Evolutionary conservation across 2,888 invertebrate species (phyloP), one percentile per base, ranked within the genome.

Genomic region (Acleris cristana): DNA sequence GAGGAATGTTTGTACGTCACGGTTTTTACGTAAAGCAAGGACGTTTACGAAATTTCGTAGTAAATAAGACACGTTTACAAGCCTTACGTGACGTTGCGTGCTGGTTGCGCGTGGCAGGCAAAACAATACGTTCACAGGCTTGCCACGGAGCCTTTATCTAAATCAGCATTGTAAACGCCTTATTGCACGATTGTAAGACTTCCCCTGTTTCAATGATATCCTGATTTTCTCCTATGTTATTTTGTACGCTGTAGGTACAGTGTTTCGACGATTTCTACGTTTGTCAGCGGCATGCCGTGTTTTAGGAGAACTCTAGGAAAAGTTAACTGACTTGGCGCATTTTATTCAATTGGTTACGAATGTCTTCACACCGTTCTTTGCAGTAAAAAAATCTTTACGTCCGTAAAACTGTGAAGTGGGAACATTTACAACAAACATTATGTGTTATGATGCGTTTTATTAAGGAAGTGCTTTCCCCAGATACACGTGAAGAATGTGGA

Each of bases 21-120:
- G 73, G 71, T 71, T 70, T 78, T 78, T 78, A 79, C 76, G 78
- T 78, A 81, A 79, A 52, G 56, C 55, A 67, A 67, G 57, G 66
- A 60, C 59, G 59, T 60, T 49, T 52, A 49, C 23, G 57, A 56
- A 51, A 62, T 66, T 66, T 66, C 21, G 58, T 67, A 62, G 62
- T 57, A 61, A 60, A 55, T 57, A 57, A 8, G 45, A 40, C 40
- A 40, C 40, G 14, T 40, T 44, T 45, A 51, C n/a, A 61, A 34
- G 53, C 23, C 23, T 18, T 21, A n/a, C 26, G 40, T 44, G 44
- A 5, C 23, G 55, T 61, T 57, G 56, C 30, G 18, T 48, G 30
- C 26, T 48, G 18, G 53, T 59, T 40, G 40, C 19, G 53, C 45
- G 12, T 49, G 48, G 54, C 45, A 21, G 52, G 65, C 59, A 49